These are phyloP conservation scores for Lemur catta DNA, from an alignment of 2,797 vertebrate genomes.

Conservation along the genomic window DNA sequence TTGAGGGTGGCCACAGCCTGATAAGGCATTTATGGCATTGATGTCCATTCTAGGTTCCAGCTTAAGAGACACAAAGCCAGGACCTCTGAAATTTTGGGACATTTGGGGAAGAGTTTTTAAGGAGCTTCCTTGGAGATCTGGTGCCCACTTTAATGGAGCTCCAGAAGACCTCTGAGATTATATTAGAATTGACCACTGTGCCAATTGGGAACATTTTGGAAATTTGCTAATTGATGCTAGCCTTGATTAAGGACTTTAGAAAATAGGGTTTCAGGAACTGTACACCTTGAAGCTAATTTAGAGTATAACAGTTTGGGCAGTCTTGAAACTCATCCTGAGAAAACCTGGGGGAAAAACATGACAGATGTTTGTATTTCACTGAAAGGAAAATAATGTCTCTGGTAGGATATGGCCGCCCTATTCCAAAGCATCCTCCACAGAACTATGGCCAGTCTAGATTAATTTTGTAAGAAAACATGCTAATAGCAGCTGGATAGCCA, in stretches of 20 bases:
- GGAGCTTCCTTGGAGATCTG: background rate
- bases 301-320: background rate
- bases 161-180: background rate
- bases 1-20: background rate
- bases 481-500: background rate
- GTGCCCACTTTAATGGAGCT: background rate
- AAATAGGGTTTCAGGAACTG: background rate
- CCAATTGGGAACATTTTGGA: background rate
- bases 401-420: background rate
- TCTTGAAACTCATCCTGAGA: background rate
- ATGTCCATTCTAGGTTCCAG: background rate
- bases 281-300: background rate
- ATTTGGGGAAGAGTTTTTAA: background rate
- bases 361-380: background rate
- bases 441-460: background rate
- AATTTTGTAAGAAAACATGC: constrained; percentile 33
- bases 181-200: background rate
- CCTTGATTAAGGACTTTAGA: constrained; percentile 40
- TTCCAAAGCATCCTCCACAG: background rate
- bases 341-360: background rate
- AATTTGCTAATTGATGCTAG: background rate
- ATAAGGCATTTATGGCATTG: background rate
- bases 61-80: background rate
- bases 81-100: background rate
- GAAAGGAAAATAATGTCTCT: background rate